Evolutionary conservation across 2,113 vertebrate species (phyloP).

Genomic region (Megalops atlanticus): DNA sequence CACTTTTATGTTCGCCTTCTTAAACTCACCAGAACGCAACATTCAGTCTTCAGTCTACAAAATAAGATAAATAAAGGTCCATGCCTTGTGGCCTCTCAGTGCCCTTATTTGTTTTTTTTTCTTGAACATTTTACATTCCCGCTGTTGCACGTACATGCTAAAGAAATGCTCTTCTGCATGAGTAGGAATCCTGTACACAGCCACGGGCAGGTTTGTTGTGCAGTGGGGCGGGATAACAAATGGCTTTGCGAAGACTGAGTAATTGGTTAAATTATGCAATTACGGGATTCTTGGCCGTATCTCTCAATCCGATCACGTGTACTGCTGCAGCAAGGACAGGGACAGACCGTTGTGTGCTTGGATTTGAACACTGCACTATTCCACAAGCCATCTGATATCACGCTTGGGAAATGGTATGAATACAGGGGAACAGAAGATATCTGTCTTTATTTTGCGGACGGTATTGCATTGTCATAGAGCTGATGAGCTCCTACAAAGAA

Average conservation of each 20-base stretch:
- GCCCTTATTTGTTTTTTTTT: not conserved
- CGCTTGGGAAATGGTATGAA: not conserved
- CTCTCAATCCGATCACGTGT: not conserved
- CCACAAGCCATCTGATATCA: not conserved
- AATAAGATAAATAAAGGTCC: not conserved
- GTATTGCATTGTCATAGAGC: not conserved
- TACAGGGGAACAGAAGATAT: not conserved
- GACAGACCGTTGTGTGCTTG: not conserved
- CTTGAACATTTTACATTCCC: not conserved
- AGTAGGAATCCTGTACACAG: constrained; percentile 4
- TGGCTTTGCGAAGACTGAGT: constrained; percentile 5
- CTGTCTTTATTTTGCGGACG: not conserved
- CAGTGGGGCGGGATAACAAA: not conserved
- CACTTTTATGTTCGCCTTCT: not conserved
- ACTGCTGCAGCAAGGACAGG: too few relatives aligned
- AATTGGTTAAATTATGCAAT: constrained; percentile 20
- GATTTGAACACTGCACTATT: too few relatives aligned
- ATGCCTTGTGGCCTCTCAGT: not conserved
- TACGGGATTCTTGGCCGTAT: constrained; percentile 2
- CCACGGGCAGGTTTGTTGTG: constrained; percentile 18
- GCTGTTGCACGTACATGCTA: constrained; percentile 5
- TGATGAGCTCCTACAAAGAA: not conserved
- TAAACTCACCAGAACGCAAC: not conserved
- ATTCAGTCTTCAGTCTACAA: not conserved
- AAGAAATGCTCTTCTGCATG: constrained; percentile 15